phyloP scores from a whole-genome alignment of 2,797 vertebrate genomes.

The Columba guinea region DNA sequence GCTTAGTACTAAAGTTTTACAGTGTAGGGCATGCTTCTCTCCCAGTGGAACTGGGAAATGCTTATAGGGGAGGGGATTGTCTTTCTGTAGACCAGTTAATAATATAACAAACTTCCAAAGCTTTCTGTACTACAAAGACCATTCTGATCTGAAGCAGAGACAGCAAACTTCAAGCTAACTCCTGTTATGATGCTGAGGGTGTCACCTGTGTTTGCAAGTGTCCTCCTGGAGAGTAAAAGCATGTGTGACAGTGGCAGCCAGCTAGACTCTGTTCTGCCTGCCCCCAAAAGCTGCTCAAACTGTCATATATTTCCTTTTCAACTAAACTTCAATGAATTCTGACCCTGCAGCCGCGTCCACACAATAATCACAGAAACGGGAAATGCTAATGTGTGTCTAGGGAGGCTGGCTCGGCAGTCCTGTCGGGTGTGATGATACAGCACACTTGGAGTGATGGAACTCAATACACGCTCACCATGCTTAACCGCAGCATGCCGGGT shows the following conservation, averaged over 20 bases:
- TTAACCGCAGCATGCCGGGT: neutral
- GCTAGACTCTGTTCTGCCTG: neutral
- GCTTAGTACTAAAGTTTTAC: neutral
- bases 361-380: neutral
- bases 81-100: neutral
- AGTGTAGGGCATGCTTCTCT: neutral
- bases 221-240: neutral
- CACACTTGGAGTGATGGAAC: neutral
- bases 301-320: conserved; percentile 7
- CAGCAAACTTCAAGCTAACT: neutral
- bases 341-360: neutral
- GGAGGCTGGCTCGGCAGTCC: neutral
- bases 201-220: neutral
- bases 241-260: neutral
- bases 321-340: neutral
- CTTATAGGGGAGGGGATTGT: neutral
- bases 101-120: neutral
- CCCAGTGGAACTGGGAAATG: conserved; percentile 31
- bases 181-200: neutral
- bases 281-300: neutral
- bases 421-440: neutral
- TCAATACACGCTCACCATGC: neutral
- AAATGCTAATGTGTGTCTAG: neutral
- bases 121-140: neutral
- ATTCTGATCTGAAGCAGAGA: neutral